Conservation (phyloP, 2,113 vertebrate genomes). For the Sprattus sprattus region DNA sequence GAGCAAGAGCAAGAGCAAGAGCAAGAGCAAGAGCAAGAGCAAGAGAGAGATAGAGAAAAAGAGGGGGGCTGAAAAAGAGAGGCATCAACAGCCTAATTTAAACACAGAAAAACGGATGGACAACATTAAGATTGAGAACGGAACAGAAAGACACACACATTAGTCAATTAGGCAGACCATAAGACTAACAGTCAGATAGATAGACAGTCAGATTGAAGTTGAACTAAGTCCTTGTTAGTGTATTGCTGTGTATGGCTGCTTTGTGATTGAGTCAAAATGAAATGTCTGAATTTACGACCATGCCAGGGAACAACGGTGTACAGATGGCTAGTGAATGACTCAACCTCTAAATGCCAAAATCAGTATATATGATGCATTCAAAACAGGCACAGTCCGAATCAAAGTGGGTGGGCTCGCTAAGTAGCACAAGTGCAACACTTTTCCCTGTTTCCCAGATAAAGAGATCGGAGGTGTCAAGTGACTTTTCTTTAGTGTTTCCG, state of each 20-base stretch:
- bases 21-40: neutral
- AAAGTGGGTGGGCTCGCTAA: slow-evolving; percentile 26
- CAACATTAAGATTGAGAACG: neutral
- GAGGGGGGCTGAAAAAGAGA: neutral
- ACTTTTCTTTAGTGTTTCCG: neutral
- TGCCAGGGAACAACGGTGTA: slow-evolving; percentile 37
- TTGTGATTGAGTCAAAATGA: neutral
- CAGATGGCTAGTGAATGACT: slow-evolving; percentile 48
- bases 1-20: neutral
- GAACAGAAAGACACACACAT: slow-evolving; percentile 6
- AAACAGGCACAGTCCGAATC: slow-evolving; percentile 21
- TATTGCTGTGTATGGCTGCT: neutral
- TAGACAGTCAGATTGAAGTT: neutral
- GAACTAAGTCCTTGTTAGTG: neutral
- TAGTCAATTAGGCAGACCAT: neutral
- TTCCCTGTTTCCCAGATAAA: neutral
- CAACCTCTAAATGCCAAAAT: slow-evolving; percentile 32
- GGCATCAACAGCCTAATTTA: neutral
- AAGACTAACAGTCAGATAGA: neutral
- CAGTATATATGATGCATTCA: slow-evolving; percentile 36
- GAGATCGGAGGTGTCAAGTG: neutral
- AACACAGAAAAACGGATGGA: neutral
- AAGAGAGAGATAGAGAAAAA: neutral
- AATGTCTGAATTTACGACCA: slow-evolving; percentile 31
- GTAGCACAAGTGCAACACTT: neutral